phyloP scores from a whole-genome alignment of 2,888 invertebrate species.

The Aleiodes testaceus region DNA sequence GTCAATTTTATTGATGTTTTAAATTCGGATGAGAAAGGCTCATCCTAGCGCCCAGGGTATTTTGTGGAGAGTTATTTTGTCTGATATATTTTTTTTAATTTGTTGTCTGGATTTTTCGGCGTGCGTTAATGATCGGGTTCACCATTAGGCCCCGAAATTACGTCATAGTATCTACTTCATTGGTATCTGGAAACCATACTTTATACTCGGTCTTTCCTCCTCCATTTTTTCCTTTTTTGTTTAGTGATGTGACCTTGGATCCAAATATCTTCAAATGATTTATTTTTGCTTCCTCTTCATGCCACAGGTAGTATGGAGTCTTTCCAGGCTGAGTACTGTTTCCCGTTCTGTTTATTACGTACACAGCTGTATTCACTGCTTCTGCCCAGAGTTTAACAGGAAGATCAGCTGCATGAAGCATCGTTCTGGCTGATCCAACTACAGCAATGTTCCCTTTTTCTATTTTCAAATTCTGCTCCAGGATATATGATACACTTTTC shows the following conservation, averaged over 20 bases:
- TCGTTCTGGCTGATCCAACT: conserved; percentile 40
- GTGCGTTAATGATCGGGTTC: too few species aligned
- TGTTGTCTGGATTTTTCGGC: too few species aligned
- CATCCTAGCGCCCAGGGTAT: too few species aligned
- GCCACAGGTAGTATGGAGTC: conserved; percentile 39
- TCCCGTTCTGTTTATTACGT: conserved; percentile 4
- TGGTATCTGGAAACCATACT: not conserved
- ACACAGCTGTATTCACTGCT: conserved; percentile 35
- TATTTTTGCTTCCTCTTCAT: conserved; percentile 20
- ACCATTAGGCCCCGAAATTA: too few species aligned
- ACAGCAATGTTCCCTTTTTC: conserved; percentile 43
- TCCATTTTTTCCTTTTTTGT: conserved; percentile 40
- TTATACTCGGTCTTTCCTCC: not conserved
- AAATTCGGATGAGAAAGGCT: too few species aligned
- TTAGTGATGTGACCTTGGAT: conserved; percentile 44
- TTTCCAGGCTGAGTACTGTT: conserved; percentile 25
- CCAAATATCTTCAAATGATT: conserved; percentile 43
- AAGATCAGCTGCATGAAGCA: conserved; percentile 34
- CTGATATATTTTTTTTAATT: too few species aligned
- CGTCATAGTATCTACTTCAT: too few species aligned
- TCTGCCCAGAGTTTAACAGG: conserved; percentile 41
- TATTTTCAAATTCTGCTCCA: conserved; percentile 45
- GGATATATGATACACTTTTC: conserved; percentile 41
- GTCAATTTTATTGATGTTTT: too few species aligned
- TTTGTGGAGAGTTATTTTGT: too few species aligned